These are phyloP conservation scores for Ctenoplectra terminalis DNA, from an alignment of 1,140 invertebrate genomes.

Conservation along the genomic window DNA sequence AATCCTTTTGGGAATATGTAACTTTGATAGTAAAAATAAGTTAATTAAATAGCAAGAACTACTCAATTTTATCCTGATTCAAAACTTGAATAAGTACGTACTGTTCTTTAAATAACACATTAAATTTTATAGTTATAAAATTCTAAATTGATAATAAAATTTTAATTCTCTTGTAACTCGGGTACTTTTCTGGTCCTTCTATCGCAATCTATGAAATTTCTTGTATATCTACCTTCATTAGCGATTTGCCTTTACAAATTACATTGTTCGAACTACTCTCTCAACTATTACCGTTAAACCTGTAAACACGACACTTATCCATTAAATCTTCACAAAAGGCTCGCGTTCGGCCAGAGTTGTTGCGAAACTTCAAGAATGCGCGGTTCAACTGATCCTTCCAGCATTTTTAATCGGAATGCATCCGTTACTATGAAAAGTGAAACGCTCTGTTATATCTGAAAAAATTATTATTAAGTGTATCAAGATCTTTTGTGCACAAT, in stretches of 20 bases:
- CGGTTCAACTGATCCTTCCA: slow-evolving; percentile 1
- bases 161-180: too few relatives aligned
- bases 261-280: not conserved
- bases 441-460: not conserved
- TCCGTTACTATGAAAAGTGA: not conserved
- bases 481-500: not conserved
- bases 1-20: too few relatives aligned
- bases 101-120: too few relatives aligned
- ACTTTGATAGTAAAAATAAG: too few relatives aligned
- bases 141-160: too few relatives aligned
- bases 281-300: not conserved
- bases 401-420: not conserved
- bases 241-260: not conserved
- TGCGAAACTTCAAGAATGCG: slow-evolving; percentile 23
- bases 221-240: not conserved
- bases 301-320: slow-evolving; percentile 22
- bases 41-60: too few relatives aligned
- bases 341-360: not conserved
- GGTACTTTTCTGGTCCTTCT: too few relatives aligned
- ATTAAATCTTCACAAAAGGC: slow-evolving; percentile 18
- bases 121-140: too few relatives aligned
- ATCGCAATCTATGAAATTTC: not conserved
- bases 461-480: not conserved
- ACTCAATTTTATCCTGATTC: too few relatives aligned
- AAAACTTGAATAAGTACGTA: too few relatives aligned